Base-by-base conservation (phyloP, 2,888 invertebrate species). In the Cheilosia variabilis region DNA sequence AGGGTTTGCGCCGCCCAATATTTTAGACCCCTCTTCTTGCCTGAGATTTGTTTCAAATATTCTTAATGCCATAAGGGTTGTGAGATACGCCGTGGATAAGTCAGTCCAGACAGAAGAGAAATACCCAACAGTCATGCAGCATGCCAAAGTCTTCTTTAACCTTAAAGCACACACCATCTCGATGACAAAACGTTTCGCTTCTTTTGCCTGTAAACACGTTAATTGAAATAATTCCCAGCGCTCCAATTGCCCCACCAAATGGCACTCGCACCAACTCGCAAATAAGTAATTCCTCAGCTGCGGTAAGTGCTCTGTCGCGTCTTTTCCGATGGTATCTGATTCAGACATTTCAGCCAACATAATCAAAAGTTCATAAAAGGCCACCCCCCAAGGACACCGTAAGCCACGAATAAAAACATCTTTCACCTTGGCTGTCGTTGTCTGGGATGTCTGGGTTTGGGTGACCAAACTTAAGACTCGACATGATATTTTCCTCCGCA, bases 301-400 rank as follows among this genome's bases (percentile, higher is more conserved):
- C 62, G 52, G 55, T 73, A 66, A 73, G 83, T 83, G 72, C 72
- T 79, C 65, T 79, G 83, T 79, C 79, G 83, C 83, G 62, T 73
- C 66, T 69, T 72, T 83, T 77, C 17, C 43, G 15, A 31, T 60
- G 22, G 58, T 87, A 86, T 86, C 86, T 81, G 86, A 81, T 86
- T 76, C 86, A 86, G 86, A 86, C 84, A 76, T 76, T 66, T 47
- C 62, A 34, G 50, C 50, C 75, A 76, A 72, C 81, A 77, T 77
- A 86, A 86, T 86, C 86, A 81, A 76, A 86, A 86, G 86, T 86
- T 86, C 86, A 86, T 86, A 81, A 86, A 86, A 76, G 66, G 37
- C 60, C 24, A 69, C 65, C 86, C 86, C 31, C 31, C 2, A 53
- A 77, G 75, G 75, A 76, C 75, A 76, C 57, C 22, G 66, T 31